These are phyloP conservation scores for Clivina fossor DNA, from an alignment of 2,888 invertebrate genomes.

Conservation along the genomic window DNA sequence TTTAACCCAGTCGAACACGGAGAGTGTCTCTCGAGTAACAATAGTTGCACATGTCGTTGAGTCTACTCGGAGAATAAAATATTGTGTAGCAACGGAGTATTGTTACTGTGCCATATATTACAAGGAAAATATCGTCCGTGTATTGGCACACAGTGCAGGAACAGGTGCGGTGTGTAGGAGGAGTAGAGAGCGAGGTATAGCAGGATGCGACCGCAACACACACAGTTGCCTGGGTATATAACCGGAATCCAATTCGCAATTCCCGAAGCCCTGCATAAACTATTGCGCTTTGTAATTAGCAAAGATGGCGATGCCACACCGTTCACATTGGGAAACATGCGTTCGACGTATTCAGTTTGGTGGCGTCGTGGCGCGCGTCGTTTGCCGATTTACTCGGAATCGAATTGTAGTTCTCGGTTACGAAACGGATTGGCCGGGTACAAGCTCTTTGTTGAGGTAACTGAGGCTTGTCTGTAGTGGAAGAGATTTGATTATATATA, in stretches of 20 bases:
- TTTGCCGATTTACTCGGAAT: too few relatives aligned
- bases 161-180: neutral
- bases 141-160: constrained; percentile 22
- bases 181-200: neutral
- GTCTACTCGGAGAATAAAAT: constrained; percentile 33
- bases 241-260: constrained; percentile 32
- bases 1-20: too few relatives aligned
- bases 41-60: constrained; percentile 25
- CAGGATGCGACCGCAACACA: constrained; percentile 19
- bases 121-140: constrained; percentile 32
- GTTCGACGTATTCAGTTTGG: too few relatives aligned
- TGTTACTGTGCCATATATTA: constrained; percentile 33
- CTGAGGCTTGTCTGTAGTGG: too few relatives aligned
- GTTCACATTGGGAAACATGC: constrained; percentile 8
- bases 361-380: too few relatives aligned
- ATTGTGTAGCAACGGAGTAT: constrained; percentile 28
- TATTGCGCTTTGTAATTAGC: constrained; percentile 29
- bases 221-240: constrained; percentile 13
- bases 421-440: too few relatives aligned
- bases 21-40: too few relatives aligned
- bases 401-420: too few relatives aligned
- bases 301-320: constrained; percentile 17
- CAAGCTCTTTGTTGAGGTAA: too few relatives aligned
- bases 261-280: constrained; percentile 34
- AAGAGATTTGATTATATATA: too few relatives aligned